Percentiles rank a stretch among this genome's conserved stretches.
Evolutionary conservation across 2,888 invertebrate species (phyloP).

Genomic region (Nowickia ferox): DNA sequence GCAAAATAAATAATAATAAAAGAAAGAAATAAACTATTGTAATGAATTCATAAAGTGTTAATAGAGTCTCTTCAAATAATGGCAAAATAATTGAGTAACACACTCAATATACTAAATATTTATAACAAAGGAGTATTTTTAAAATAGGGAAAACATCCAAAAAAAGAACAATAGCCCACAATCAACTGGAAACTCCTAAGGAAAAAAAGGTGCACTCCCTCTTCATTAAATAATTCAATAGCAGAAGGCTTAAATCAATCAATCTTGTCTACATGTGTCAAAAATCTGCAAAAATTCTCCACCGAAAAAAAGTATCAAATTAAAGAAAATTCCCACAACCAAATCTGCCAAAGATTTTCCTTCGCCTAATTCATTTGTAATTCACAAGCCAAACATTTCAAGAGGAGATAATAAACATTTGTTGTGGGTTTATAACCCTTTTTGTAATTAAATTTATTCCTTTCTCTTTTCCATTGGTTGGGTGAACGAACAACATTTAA

Average conservation of each 20-base stretch:
- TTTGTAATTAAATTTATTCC: not conserved
- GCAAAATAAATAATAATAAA: constrained; percentile 15
- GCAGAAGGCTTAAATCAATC: constrained; percentile 70
- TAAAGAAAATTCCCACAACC: constrained; percentile 70
- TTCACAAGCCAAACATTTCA: constrained; percentile 15
- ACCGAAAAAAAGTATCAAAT: constrained; percentile 65
- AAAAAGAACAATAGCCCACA: constrained; percentile 58
- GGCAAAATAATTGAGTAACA: constrained; percentile 73
- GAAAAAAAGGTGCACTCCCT: constrained; percentile 68
- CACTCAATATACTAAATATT: constrained; percentile 41
- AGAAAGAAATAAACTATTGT: constrained; percentile 38
- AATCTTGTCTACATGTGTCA: constrained; percentile 71
- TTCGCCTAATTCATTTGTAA: constrained; percentile 7
- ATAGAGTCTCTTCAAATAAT: constrained; percentile 65
- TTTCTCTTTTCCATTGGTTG: constrained; percentile 10
- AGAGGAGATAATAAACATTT: constrained; percentile 58
- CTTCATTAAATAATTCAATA: constrained; percentile 46
- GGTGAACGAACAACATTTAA: constrained; percentile 3
- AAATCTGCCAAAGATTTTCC: constrained; percentile 37
- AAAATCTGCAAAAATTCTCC: constrained; percentile 58
- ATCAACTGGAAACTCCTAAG: constrained; percentile 41
- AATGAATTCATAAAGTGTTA: constrained; percentile 68
- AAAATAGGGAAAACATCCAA: constrained; percentile 22
- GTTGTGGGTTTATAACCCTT: constrained; percentile 64
- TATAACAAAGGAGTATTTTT: constrained; percentile 35